These are phyloP conservation scores for Blastobasis adustella DNA, from an alignment of 2,888 invertebrate species.

Conservation along the genomic window DNA sequence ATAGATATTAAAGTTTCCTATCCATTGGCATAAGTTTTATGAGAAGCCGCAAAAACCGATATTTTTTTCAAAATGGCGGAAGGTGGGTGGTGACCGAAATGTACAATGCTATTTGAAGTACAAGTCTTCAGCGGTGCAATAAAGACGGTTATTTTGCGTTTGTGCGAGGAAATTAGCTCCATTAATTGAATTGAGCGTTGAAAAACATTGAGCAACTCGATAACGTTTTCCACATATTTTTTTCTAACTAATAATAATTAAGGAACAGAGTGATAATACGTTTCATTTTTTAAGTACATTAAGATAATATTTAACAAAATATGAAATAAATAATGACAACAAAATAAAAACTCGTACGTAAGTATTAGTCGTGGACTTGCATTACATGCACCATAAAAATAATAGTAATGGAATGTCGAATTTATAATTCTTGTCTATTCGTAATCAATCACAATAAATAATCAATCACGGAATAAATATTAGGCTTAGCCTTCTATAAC, in stretches of 20 bases:
- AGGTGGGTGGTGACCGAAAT: too few relatives aligned
- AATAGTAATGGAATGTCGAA: constrained; percentile 69
- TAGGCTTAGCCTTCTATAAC: constrained; percentile 66
- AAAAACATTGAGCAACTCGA: constrained; percentile 65
- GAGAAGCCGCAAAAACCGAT: too few relatives aligned
- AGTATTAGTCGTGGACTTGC: constrained; percentile 70
- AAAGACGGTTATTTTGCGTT: constrained; percentile 40
- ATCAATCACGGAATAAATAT: constrained; percentile 60
- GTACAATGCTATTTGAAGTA: too few relatives aligned
- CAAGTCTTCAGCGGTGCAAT: constrained; percentile 16
- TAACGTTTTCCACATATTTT: not conserved
- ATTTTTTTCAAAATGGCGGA: too few relatives aligned
- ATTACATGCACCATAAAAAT: constrained; percentile 53
- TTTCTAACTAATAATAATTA: not conserved
- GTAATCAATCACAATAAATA: constrained; percentile 67
- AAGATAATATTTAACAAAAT: constrained; percentile 24
- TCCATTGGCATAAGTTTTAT: too few relatives aligned
- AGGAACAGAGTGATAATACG: constrained; percentile 28
- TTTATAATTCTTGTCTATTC: constrained; percentile 68
- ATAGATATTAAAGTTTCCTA: too few relatives aligned
- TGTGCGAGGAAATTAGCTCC: constrained; percentile 52
- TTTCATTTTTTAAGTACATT: constrained; percentile 47
- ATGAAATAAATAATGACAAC: constrained; percentile 39
- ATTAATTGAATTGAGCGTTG: constrained; percentile 41
- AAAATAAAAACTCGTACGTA: constrained; percentile 50